phyloP scores from a whole-genome alignment of 2,113 vertebrate genomes.

The Pituophis catenifer region DNA sequence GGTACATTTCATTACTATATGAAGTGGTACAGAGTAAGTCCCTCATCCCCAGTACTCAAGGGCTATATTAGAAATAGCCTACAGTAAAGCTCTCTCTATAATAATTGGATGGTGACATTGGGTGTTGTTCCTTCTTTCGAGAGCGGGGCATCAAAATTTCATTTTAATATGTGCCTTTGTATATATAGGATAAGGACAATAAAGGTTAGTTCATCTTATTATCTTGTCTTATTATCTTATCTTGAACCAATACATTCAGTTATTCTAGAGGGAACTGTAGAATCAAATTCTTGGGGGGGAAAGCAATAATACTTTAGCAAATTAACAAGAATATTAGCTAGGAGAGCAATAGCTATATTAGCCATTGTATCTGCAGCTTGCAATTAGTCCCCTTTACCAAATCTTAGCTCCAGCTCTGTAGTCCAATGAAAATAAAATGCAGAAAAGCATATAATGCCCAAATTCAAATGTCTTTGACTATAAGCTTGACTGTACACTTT shows the following conservation, averaged over 20 bases:
- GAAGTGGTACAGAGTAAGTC: background rate
- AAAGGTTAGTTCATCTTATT: background rate
- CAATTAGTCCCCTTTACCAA: background rate
- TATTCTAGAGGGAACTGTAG: background rate
- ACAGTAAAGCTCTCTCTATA: background rate
- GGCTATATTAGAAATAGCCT: background rate
- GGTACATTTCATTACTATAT: background rate
- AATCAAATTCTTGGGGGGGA: background rate
- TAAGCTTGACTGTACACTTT: conserved; percentile 22
- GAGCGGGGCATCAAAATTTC: background rate
- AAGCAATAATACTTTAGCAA: background rate
- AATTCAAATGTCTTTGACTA: conserved; percentile 40
- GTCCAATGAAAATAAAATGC: conserved; percentile 26
- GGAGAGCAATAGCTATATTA: background rate
- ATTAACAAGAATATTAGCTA: background rate
- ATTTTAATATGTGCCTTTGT: background rate
- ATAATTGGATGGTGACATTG: background rate
- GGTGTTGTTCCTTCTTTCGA: background rate
- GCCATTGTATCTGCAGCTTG: background rate
- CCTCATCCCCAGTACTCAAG: background rate
- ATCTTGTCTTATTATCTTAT: background rate
- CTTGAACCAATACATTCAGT: background rate
- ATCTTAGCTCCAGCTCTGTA: background rate
- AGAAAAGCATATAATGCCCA: background rate
- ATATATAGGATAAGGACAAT: background rate